Evolutionary conservation across 2,888 invertebrate species (phyloP).

Genomic region (Arenicola marina): DNA sequence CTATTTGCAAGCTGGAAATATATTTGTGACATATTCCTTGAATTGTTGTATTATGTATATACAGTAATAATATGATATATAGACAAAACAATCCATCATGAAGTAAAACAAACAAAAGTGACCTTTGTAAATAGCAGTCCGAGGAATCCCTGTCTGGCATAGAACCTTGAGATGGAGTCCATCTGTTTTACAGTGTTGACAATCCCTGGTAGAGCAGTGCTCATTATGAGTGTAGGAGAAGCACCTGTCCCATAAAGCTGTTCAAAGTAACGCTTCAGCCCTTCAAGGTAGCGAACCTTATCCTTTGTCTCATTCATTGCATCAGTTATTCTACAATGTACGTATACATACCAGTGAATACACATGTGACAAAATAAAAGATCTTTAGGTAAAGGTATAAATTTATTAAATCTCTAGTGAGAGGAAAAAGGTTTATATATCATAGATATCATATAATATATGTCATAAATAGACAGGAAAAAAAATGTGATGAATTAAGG

Average conservation of each 20-base stretch:
- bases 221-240: constrained; percentile 54
- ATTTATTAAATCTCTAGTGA: too few species aligned
- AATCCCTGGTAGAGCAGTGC: constrained; percentile 54
- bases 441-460: too few species aligned
- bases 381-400: too few species aligned
- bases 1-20: neutral
- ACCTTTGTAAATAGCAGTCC: constrained; percentile 59
- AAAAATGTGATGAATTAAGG: too few species aligned
- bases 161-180: constrained; percentile 60
- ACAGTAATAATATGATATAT: neutral
- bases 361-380: too few species aligned
- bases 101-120: neutral
- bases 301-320: constrained; percentile 61
- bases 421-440: too few species aligned
- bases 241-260: constrained; percentile 50
- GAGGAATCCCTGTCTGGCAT: constrained; percentile 57
- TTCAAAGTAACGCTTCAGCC: constrained; percentile 54
- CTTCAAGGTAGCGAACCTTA: constrained; percentile 60
- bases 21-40: neutral
- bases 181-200: constrained; percentile 58
- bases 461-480: too few species aligned
- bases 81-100: neutral
- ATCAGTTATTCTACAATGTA: constrained; percentile 60
- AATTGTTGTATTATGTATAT: neutral
- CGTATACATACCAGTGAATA: too few species aligned